Base-by-base conservation (phyloP, 1,140 invertebrate species). In the Bombus terrestris region DNA sequence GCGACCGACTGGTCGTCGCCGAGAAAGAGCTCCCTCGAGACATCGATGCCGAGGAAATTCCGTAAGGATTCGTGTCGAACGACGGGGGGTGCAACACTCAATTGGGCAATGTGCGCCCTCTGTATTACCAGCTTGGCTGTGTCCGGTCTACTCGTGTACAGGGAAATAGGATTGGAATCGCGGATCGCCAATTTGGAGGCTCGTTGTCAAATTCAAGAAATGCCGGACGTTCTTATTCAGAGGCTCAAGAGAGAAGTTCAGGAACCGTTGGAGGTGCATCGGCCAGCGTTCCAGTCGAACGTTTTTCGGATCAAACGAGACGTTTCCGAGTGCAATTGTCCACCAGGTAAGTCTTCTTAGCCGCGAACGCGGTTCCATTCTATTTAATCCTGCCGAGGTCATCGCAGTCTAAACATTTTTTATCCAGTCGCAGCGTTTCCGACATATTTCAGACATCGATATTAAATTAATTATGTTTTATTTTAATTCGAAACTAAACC, bases 61-160 rank as follows among this genome's bases (percentile, higher is more conserved):
- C 92, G 91, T 6, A 89, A 89, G 64, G 91, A 91, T 73, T 59
- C 69, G 8, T 77, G 79, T 22, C 73, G 76, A 57, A 71, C 59
- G 28, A 62, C 72, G 77, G 73, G 73, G 74, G 57, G 64, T 43
- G 78, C 64, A 53, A 75, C 64, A 37, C 74, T 93, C 37, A 94
- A 92, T 88, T 94, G 92, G 93, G 89, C 91, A 13, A 92, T 95
- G 92, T 93, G 93, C 89, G 84, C 89, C 78, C 88, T 95, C 81
- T 95, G 95, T 87, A 68, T 95, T n/a, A 87, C 86, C 81, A 94
- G 94, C 84, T 78, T 95, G 62, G 89, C 87, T 18, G 88, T 94
- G 76, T 94, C 92, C 77, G 93, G 90, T 43, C 86, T 95, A 71
- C 92, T 95, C 41, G 89, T 86, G 32, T 95, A 94, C 86, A 91